Evolutionary conservation across 2,888 invertebrate species (phyloP), one percentile per base, ranked within the genome.

Genomic region (Drosophila parthenogenetica): DNA sequence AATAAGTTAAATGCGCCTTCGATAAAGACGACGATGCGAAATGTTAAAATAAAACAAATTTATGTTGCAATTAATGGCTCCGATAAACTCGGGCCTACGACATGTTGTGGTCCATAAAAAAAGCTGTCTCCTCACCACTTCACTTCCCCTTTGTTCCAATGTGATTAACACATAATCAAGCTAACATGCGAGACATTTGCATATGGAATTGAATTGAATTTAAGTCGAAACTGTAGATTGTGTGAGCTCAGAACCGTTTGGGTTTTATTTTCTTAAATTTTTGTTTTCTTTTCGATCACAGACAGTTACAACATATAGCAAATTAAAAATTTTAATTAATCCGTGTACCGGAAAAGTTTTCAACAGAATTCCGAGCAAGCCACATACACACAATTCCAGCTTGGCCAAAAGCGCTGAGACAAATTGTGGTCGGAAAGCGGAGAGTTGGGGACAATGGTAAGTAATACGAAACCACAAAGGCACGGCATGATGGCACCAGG

Each of bases 121-220:
- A 65, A 73, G 55, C 29, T 42, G 68, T 14, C 37, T 48, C 17
- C 5, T n/a, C 39, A 4, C n/a, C 16, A 4, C 32, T 22, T 4
- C 35, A n/a, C 19, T 14, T 16, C 39, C 8, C 2, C 7, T 10
- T 10, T 35, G 25, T 22, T 29, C 71, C 80, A 72, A 73, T 67
- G 67, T 72, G 79, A 86, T 86, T 86, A 86, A 86, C 86, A 87
- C 86, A 89, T 89, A 89, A 87, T 89, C 75, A 89, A 89, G 89
- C 87, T 76, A 89, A 87, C 86, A 87, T 81, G 77, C 54, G 59
- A 64, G 73, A 63, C 73, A 87, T 88, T 87, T 88, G 79, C 89
- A 89, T 87, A 83, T 70, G 68, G 63, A 77, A 83, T 86, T 79
- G 77, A 89, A 88, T 89, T 83, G 58, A 88, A 88, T 81, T 79